Conservation (phyloP, 2,888 invertebrate genomes). For the Phyllotreta cruciferae region DNA sequence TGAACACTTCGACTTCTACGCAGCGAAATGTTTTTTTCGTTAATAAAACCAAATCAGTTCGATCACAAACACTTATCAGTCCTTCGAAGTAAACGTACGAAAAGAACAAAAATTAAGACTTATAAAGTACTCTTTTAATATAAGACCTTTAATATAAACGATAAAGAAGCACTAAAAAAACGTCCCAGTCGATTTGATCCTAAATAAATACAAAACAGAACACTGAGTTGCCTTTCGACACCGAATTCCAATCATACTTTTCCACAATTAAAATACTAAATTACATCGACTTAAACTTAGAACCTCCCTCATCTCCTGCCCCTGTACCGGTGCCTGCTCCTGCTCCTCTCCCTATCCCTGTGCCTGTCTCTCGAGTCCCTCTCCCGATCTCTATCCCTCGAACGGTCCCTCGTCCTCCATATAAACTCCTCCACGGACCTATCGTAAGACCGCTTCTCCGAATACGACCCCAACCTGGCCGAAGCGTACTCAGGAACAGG, state of each 20-base stretch:
- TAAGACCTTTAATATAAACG: conserved; percentile 43
- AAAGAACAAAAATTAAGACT: conserved; percentile 28
- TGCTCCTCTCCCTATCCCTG: conserved; percentile 54
- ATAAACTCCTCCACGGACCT: conserved; percentile 88
- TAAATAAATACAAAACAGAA: conserved; percentile 34
- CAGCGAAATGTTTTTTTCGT: conserved; percentile 8
- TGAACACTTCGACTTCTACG: conserved; percentile 7
- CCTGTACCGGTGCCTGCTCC: conserved; percentile 59
- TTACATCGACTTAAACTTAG: not conserved
- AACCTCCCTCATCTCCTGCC: conserved; percentile 57
- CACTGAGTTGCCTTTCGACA: conserved; percentile 19
- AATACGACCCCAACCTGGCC: conserved; percentile 63
- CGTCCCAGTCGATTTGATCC: conserved; percentile 32
- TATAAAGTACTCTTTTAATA: conserved; percentile 41
- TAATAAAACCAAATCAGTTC: conserved; percentile 3
- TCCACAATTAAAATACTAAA: conserved; percentile 12
- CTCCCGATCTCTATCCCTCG: conserved; percentile 56
- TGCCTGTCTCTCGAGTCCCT: conserved; percentile 33
- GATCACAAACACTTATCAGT: conserved; percentile 20
- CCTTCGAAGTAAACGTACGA: conserved; percentile 4
- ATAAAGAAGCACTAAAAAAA: conserved; percentile 40
- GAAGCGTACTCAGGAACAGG: conserved; percentile 79
- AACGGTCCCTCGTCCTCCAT: conserved; percentile 71
- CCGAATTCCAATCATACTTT: conserved; percentile 1
- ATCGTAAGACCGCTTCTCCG: conserved; percentile 77